Evolutionary conservation across 2,113 vertebrate genomes (phyloP).

Genomic region (Craseonycteris thonglongyai): DNA sequence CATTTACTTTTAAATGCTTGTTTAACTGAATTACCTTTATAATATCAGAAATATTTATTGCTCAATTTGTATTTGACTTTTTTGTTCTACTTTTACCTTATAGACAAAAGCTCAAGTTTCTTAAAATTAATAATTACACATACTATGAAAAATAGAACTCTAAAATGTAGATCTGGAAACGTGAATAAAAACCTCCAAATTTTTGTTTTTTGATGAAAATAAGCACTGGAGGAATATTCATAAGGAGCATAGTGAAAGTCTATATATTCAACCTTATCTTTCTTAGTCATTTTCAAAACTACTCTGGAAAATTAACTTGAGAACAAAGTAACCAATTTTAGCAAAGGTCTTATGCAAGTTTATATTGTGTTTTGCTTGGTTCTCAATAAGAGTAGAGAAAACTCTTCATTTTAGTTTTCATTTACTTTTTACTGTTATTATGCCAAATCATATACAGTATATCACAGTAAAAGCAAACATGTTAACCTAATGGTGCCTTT

Average conservation of each 20-base stretch:
- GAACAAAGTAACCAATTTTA: conserved; percentile 42
- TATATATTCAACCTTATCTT: neutral
- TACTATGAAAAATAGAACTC: neutral
- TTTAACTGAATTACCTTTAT: neutral
- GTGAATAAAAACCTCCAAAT: neutral
- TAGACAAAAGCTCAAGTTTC: neutral
- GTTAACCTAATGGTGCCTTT: conserved; percentile 41
- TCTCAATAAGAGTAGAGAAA: conserved; percentile 8
- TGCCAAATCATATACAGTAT: conserved; percentile 10
- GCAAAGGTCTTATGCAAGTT: neutral
- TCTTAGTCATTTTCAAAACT: conserved; percentile 5
- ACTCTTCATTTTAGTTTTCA: conserved; percentile 12
- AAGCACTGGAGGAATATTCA: neutral
- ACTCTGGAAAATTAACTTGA: conserved; percentile 18
- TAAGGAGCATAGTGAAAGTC: neutral
- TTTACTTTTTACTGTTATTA: conserved; percentile 40
- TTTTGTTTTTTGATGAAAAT: neutral
- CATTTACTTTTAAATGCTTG: neutral
- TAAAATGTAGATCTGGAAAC: neutral
- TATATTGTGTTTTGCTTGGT: neutral
- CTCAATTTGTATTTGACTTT: neutral
- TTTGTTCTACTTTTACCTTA: neutral
- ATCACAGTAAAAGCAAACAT: conserved; percentile 9
- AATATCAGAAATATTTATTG: neutral
- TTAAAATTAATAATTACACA: neutral